Evolutionary conservation across 2,113 vertebrate genomes (phyloP).

Genomic region (Plecturocebus donacophilus): DNA sequence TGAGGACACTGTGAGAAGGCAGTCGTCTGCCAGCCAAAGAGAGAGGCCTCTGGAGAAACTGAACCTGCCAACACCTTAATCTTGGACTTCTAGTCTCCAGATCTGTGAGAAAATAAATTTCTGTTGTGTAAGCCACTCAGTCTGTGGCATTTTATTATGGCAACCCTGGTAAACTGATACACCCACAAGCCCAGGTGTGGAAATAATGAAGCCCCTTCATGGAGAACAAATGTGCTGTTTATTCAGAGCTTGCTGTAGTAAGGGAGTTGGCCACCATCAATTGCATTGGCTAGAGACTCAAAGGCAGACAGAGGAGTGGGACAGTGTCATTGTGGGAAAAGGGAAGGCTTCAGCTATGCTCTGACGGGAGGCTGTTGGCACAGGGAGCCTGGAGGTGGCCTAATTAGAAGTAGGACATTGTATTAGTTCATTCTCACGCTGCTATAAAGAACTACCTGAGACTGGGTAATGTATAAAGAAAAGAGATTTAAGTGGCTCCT

Average conservation of each 20-base stretch:
- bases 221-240: background rate
- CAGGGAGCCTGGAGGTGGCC: background rate
- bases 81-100: background rate
- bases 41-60: background rate
- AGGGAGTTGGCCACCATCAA: background rate
- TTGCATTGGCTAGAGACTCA: background rate
- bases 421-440: too few relatives aligned
- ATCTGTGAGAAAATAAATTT: background rate
- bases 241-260: background rate
- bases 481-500: too few relatives aligned
- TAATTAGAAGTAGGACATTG: background rate
- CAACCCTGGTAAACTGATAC: background rate
- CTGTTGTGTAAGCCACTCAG: background rate
- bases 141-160: background rate
- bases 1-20: background rate
- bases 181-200: background rate
- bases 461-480: too few relatives aligned
- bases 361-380: background rate
- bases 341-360: background rate
- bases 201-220: background rate
- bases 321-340: background rate
- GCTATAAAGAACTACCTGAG: too few relatives aligned
- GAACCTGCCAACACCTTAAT: background rate
- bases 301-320: accelerated
- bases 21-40: background rate